phyloP scores from a whole-genome alignment of 1,140 invertebrate genomes.

The Drosophila orosa region DNA sequence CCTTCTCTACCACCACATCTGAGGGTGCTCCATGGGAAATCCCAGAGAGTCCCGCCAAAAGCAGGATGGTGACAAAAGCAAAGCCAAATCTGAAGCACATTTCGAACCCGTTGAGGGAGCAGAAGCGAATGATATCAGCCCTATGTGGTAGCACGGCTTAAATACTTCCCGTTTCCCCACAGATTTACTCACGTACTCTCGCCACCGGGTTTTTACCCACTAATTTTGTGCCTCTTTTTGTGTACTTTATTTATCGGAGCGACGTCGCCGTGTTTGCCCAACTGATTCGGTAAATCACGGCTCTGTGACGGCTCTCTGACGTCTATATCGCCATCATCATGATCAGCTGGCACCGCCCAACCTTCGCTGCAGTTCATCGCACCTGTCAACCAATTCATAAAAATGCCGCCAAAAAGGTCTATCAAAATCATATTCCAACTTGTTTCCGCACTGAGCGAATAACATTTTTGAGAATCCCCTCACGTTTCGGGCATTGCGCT shows the following conservation, averaged over 20 bases:
- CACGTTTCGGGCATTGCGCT: conserved; percentile 10
- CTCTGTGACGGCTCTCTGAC: conserved; percentile 20
- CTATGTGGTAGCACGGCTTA: conserved; percentile 45
- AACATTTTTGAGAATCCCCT: conserved; percentile 17
- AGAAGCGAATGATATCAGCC: conserved; percentile 46
- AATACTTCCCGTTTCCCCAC: conserved; percentile 43
- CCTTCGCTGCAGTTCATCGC: conserved; percentile 70
- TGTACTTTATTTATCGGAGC: conserved; percentile 25
- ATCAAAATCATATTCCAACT: conserved; percentile 43
- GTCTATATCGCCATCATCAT: conserved; percentile 13
- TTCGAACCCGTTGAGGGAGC: conserved; percentile 38
- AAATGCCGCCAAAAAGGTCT: conserved; percentile 17
- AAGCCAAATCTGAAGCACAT: conserved; percentile 59
- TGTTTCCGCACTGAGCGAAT: conserved; percentile 49
- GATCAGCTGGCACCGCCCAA: conserved; percentile 49
- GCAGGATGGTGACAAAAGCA: conserved; percentile 27
- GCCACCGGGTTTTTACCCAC: conserved; percentile 24
- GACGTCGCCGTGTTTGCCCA: conserved; percentile 52
- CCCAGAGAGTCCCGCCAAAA: neutral
- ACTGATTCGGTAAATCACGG: conserved; percentile 74
- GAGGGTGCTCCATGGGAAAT: conserved; percentile 26
- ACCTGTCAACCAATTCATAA: conserved; percentile 26
- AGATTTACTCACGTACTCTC: conserved; percentile 30
- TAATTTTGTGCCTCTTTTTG: conserved; percentile 41
- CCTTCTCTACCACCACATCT: conserved; percentile 63